phyloP scores from a whole-genome alignment of 1,140 invertebrate species.

The Sinella curviseta region DNA sequence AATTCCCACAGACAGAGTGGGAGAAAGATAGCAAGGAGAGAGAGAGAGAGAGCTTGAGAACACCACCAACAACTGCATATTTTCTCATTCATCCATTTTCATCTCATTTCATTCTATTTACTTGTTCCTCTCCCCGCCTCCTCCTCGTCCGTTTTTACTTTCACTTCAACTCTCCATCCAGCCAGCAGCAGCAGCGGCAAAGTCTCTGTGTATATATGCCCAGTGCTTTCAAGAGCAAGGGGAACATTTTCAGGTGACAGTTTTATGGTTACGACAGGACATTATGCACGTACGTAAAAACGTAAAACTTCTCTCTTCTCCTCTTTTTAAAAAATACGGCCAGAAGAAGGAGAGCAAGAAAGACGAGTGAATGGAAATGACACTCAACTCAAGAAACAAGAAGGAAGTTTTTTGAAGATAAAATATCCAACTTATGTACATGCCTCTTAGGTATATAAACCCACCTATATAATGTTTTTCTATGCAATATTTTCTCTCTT shows the following conservation, averaged over 20 bases:
- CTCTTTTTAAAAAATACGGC: conserved; percentile 1
- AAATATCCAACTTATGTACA: not conserved
- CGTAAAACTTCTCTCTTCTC: conserved; percentile 10
- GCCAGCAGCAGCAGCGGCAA: not conserved
- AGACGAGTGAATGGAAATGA: conserved; percentile 20
- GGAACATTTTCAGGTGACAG: conserved; percentile 21
- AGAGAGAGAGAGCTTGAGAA: too few relatives aligned
- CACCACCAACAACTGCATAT: not conserved
- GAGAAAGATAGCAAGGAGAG: too few relatives aligned
- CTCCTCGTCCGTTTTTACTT: conserved; percentile 1
- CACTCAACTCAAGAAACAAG: conserved; percentile 1
- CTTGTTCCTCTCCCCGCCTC: not conserved
- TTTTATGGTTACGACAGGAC: conserved; percentile 27
- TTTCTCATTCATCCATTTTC: not conserved
- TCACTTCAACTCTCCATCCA: conserved; percentile 2
- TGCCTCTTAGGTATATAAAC: not conserved
- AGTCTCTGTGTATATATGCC: not conserved
- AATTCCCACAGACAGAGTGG: too few relatives aligned
- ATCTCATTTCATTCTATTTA: conserved; percentile 13
- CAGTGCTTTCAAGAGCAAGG: conserved; percentile 20
- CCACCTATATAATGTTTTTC: not conserved
- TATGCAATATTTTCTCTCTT: not conserved
- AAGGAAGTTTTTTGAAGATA: not conserved
- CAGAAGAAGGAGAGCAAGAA: not conserved
- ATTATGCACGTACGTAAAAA: conserved; percentile 23